Base-by-base conservation (phyloP, 2,797 vertebrate species). In the Acrossocheilus fasciatus region DNA sequence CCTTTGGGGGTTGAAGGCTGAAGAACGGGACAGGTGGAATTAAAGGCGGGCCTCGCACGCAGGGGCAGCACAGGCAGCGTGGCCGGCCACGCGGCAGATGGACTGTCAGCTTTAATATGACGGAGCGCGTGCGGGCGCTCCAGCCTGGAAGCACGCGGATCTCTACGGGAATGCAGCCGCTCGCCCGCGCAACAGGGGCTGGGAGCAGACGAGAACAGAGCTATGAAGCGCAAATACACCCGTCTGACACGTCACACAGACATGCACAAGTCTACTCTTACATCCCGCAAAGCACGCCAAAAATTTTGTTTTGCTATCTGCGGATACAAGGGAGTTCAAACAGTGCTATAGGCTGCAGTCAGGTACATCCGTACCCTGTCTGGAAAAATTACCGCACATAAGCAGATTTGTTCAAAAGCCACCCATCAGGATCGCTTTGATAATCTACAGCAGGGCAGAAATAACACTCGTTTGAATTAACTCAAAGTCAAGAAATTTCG, bases 31-130 rank as follows among this genome's bases (percentile, higher is more conserved):
- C 79, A 89, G 41, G 4, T 1, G 52, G 88, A 87, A 64, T 90
- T 91, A 90, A 23, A 15, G 4, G 88, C 79, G 82, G 86, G 84
- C 68, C 81, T 86, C 5, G 74, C 74, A 79, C 36, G 84, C 83
- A 83, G 88, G 82, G 64, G 86, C 75, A 85, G 77, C 80, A 45
- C 23, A 91, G 93, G 93, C 92, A 91, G 92, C 84, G 91, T 75
- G 91, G 91, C 91, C 91, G 93, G 94, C 94, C 94, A 93, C 52
- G 91, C 92, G 91, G 95, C 96, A 96, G 96, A 96, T 96, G 95
- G 95, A 95, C 94, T 95, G 95, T 96, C 95, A 94, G 94, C 91
- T 95, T 96, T 95, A 95, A 96, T 95, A 94, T 72, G 84, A 88
- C 76, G 66, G 74, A 84, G 82, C 15, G 64, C 43, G 76, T 83